Percentiles rank a stretch among this genome's conserved stretches.
phyloP scores from a whole-genome alignment of 2,797 vertebrate genomes.

The Danio tinwini region DNA sequence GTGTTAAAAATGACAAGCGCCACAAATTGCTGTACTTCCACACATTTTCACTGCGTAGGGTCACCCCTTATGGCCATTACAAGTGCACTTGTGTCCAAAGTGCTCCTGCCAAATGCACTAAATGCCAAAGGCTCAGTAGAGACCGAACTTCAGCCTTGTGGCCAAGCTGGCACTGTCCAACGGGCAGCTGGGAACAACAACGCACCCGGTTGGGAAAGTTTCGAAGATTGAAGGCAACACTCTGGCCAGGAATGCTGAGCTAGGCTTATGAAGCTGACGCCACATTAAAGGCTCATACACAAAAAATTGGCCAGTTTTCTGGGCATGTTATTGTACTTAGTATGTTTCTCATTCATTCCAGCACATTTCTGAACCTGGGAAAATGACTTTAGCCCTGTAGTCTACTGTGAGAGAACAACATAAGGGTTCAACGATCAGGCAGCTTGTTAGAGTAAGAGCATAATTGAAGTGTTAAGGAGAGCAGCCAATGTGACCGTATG shows the following conservation, averaged over 20 bases:
- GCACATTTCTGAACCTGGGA: conserved; percentile 22
- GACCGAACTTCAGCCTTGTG: conserved; percentile 30
- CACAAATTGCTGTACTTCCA: conserved; percentile 9
- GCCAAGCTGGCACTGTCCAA: conserved; percentile 41
- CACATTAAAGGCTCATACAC: conserved; percentile 39
- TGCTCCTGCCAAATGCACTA: conserved; percentile 5
- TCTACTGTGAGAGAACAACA: not conserved
- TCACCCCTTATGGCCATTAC: conserved; percentile 29
- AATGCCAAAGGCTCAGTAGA: conserved; percentile 42
- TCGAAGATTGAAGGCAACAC: conserved; percentile 17
- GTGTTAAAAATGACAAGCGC: conserved; percentile 49
- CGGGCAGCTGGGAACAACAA: conserved; percentile 38
- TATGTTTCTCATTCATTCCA: conserved; percentile 37
- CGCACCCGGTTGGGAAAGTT: conserved; percentile 23
- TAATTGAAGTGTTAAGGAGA: not conserved
- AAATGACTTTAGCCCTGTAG: conserved; percentile 24
- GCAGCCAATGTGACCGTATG: not conserved
- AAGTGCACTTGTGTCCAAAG: conserved; percentile 32
- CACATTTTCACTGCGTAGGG: conserved; percentile 28
- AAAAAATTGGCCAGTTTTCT: conserved; percentile 16
- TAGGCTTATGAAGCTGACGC: conserved; percentile 40
- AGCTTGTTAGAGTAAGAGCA: conserved; percentile 6
- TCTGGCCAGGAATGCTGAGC: conserved; percentile 29
- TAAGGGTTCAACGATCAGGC: conserved; percentile 24
- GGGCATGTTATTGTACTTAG: conserved; percentile 7